Evolutionary conservation across 2,888 invertebrate genomes (phyloP).

Genomic region (Strigamia maritima): DNA sequence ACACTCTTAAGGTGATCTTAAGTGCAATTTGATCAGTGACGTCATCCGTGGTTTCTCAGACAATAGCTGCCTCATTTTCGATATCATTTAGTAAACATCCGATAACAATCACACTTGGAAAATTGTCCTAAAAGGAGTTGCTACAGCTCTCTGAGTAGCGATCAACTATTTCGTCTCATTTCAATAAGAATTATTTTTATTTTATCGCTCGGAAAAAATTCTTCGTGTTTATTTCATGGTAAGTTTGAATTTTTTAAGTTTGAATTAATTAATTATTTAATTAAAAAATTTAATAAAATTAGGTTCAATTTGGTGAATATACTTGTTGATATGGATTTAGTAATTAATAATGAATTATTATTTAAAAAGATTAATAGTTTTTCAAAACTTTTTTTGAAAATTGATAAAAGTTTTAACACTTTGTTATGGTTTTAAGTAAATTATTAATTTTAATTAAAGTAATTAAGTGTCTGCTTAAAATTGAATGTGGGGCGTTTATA

Average conservation of each 20-base stretch:
- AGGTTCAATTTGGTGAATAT: too few species aligned
- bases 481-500: constrained; percentile 31
- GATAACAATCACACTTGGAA: constrained; percentile 12
- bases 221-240: neutral
- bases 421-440: constrained; percentile 27
- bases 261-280: too few species aligned
- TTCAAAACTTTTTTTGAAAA: neutral
- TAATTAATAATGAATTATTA: neutral
- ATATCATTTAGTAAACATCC: constrained; percentile 28
- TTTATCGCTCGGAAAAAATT: neutral
- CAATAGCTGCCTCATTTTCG: constrained; percentile 30
- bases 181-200: too few species aligned
- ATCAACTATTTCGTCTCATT: neutral
- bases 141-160: neutral
- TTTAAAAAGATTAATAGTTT: neutral
- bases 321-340: neutral
- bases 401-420: constrained; percentile 14
- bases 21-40: constrained; percentile 28
- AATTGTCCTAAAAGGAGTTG: neutral
- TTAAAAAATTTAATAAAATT: too few species aligned
- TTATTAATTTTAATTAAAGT: constrained; percentile 34
- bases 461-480: constrained; percentile 31
- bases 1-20: constrained; percentile 31
- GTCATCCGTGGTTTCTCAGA: constrained; percentile 31
- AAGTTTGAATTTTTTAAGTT: neutral